Evolutionary conservation across 2,888 invertebrate genomes (phyloP).

Genomic region (Cacoxenus indagator): DNA sequence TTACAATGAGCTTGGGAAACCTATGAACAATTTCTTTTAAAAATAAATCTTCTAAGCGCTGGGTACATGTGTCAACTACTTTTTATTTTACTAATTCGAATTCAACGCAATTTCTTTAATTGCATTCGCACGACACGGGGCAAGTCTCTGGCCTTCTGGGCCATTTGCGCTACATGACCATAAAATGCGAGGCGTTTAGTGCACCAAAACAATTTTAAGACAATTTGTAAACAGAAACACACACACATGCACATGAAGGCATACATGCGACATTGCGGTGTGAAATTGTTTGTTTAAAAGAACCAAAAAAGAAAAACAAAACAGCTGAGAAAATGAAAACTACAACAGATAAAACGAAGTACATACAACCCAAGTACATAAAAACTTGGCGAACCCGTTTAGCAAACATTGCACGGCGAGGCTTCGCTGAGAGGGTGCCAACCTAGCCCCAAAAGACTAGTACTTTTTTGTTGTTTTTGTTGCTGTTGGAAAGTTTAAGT

Average conservation of each 20-base stretch:
- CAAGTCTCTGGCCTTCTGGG: background rate
- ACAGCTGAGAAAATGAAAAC: too few species aligned
- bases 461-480: background rate
- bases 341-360: background rate
- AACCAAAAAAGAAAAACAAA: conserved; percentile 1
- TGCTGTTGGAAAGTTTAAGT: conserved; percentile 4
- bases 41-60: background rate
- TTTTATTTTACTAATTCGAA: conserved; percentile 10
- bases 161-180: conserved; percentile 1
- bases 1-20: too few species aligned
- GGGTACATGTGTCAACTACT: background rate
- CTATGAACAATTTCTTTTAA: too few species aligned
- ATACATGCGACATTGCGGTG: background rate
- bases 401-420: background rate
- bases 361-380: background rate
- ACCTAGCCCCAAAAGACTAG: background rate
- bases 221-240: conserved; percentile 2
- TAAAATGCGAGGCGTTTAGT: background rate
- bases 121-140: background rate
- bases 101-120: conserved; percentile 8
- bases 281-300: background rate
- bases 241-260: background rate
- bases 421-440: background rate
- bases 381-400: conserved; percentile 18
- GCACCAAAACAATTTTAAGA: conserved; percentile 19